These are phyloP conservation scores for Lanius ludovicianus DNA, from an alignment of 2,113 vertebrate genomes.

Conservation along the genomic window DNA sequence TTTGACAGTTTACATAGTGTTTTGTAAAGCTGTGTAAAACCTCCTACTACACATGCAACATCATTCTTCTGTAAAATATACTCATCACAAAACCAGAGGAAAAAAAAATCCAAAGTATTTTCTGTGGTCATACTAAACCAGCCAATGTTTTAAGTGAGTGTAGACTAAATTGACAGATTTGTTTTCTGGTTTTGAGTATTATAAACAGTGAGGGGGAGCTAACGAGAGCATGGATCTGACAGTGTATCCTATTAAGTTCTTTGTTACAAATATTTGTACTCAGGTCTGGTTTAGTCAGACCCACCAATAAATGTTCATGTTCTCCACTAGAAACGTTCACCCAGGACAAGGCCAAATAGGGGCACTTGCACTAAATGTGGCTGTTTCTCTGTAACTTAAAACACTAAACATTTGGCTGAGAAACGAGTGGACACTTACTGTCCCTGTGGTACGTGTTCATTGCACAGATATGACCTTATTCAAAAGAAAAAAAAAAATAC, in stretches of 20 bases:
- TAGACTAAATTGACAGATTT: not conserved
- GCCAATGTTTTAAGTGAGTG: not conserved
- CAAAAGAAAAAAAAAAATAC: not conserved
- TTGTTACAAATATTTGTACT: slow-evolving; percentile 21
- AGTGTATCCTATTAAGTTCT: not conserved
- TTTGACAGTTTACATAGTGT: not conserved
- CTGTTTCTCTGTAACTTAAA: not conserved
- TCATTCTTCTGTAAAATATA: not conserved
- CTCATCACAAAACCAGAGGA: not conserved
- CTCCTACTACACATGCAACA: not conserved
- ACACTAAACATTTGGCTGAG: not conserved
- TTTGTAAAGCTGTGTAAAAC: not conserved
- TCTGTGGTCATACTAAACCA: not conserved
- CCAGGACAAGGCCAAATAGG: not conserved
- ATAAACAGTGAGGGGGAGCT: not conserved
- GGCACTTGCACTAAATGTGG: not conserved
- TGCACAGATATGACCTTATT: not conserved
- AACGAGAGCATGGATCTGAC: not conserved
- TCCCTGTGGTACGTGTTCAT: not conserved
- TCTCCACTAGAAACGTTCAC: not conserved
- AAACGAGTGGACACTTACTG: not conserved
- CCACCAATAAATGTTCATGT: not conserved
- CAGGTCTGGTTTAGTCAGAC: slow-evolving; percentile 8
- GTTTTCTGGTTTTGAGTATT: not conserved
- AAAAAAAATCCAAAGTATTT: not conserved